Conservation (phyloP, 2,888 invertebrate species). For the Megaustenia siamemsis region DNA sequence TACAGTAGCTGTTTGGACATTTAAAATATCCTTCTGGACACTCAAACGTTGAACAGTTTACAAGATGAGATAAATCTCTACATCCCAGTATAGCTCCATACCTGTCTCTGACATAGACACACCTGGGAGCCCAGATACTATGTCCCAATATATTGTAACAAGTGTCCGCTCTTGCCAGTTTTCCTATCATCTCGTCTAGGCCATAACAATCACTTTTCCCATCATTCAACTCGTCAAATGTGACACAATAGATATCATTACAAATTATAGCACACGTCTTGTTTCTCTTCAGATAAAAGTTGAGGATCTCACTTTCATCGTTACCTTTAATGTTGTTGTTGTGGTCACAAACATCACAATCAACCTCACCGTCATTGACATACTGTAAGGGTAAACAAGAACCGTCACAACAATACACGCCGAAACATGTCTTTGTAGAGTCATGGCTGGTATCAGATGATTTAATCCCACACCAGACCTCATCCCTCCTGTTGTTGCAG, state of each 20-base stretch:
- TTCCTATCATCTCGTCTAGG: slow-evolving; percentile 14
- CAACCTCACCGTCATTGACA: no score
- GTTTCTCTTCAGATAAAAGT: background rate
- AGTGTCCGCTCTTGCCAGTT: background rate
- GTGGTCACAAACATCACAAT: no score
- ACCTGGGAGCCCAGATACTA: background rate
- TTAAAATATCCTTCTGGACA: background rate
- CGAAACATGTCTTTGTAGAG: no score
- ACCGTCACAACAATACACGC: no score
- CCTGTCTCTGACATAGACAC: slow-evolving; percentile 33
- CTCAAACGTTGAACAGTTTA: background rate
- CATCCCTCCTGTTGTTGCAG: no score
- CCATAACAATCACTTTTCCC: background rate
- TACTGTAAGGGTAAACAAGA: no score
- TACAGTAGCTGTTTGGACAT: background rate
- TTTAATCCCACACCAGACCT: no score
- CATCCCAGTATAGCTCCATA: slow-evolving; percentile 2
- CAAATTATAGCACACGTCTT: slow-evolving; percentile 2
- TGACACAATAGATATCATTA: background rate
- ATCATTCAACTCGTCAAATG: background rate
- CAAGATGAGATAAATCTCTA: slow-evolving; percentile 20
- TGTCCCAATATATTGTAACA: background rate
- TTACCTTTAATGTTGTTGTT: no score
- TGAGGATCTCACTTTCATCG: background rate
- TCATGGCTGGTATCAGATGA: no score